Evolutionary conservation across 2,113 vertebrate genomes (phyloP).

Genomic region (Mobula birostris): DNA sequence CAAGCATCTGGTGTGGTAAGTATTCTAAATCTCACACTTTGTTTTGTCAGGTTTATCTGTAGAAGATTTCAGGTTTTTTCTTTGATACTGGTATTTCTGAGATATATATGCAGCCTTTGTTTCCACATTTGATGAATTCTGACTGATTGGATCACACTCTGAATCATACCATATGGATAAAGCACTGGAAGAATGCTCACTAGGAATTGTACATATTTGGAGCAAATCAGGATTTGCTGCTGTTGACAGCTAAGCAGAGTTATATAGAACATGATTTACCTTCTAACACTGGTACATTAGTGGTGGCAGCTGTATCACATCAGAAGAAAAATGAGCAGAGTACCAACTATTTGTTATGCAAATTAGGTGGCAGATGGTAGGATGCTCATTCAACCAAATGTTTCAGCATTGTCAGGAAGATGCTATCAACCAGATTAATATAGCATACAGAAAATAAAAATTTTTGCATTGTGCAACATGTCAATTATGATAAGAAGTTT

Average conservation of each 20-base stretch:
- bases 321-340: not conserved
- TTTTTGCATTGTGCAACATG: constrained; percentile 20
- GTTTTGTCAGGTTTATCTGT: not conserved
- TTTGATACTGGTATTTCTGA: too few species aligned
- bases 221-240: not conserved
- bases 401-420: not conserved
- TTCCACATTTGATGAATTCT: not conserved
- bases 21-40: not conserved
- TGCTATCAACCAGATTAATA: constrained; percentile 5
- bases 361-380: not conserved
- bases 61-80: not conserved
- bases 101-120: not conserved
- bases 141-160: not conserved
- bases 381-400: not conserved
- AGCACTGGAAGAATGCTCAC: not conserved
- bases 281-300: not conserved
- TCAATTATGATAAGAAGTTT: not conserved
- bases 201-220: not conserved
- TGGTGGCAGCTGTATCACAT: not conserved
- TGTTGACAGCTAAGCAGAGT: not conserved
- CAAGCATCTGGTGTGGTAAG: not conserved
- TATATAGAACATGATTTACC: not conserved
- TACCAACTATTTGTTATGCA: not conserved
- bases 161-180: not conserved
- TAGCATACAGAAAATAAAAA: not conserved